Evolutionary conservation across 2,797 vertebrate species (phyloP).

Genomic region (Myoxocephalus aenaeus): DNA sequence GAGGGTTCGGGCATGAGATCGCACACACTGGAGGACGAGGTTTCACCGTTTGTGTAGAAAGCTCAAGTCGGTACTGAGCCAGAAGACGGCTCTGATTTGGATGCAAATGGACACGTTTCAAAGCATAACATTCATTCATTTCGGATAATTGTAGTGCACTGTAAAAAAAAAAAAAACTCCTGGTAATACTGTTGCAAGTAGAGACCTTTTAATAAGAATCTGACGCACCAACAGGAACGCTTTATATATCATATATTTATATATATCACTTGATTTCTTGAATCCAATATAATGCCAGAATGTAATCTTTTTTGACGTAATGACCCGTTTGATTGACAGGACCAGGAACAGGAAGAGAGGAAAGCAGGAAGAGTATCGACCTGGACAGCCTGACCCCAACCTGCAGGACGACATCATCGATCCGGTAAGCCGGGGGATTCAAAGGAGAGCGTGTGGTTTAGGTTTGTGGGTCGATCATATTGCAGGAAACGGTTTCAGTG

Average conservation of each 20-base stretch:
- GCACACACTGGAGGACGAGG: no score
- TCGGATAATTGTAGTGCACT: neutral
- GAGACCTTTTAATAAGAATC: neutral
- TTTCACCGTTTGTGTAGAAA: neutral
- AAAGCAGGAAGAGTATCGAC: constrained; percentile 91
- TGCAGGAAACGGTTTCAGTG: neutral
- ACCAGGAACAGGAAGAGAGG: constrained; percentile 79
- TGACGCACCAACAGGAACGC: no score
- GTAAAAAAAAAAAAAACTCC: neutral
- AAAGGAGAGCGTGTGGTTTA: neutral
- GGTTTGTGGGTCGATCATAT: neutral
- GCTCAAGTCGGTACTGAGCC: neutral
- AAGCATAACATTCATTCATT: neutral
- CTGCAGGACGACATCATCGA: constrained; percentile 91
- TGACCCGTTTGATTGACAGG: constrained; percentile 51
- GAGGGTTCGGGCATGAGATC: no score
- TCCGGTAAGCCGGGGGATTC: constrained; percentile 83
- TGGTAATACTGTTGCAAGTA: neutral
- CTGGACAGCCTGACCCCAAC: constrained; percentile 86
- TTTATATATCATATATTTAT: no score
- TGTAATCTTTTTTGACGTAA: neutral
- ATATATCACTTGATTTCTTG: no score
- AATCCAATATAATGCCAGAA: no score
- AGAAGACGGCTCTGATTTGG: neutral
- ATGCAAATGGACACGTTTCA: neutral